phyloP scores from a whole-genome alignment of 2,113 vertebrate species.

The Gavialis gangeticus region DNA sequence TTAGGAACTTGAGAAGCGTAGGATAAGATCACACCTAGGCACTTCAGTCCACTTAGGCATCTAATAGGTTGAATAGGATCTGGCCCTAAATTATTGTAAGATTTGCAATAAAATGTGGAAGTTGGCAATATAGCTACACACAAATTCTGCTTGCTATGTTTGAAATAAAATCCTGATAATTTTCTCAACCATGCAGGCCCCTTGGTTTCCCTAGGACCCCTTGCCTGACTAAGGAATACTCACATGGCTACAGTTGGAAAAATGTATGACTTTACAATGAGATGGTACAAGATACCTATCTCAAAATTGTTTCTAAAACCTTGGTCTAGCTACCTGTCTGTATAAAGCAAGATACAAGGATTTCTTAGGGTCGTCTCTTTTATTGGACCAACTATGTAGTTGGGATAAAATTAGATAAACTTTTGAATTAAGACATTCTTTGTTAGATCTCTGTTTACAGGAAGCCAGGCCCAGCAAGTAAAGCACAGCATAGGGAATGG shows the following conservation, averaged over 20 bases:
- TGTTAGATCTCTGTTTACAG: background rate
- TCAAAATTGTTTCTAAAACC: background rate
- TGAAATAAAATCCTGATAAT: background rate
- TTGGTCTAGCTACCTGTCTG: too few species aligned
- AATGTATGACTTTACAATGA: background rate
- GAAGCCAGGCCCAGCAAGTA: too few species aligned
- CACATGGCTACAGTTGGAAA: background rate
- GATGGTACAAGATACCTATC: background rate
- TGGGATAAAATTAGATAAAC: background rate
- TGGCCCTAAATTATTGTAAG: background rate
- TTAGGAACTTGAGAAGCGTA: background rate
- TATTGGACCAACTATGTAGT: background rate
- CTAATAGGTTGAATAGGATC: background rate
- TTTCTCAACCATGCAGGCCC: background rate
- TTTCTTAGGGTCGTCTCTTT: background rate
- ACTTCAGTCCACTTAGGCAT: background rate
- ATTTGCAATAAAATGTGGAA: background rate
- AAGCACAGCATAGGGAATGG: too few species aligned
- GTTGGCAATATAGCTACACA: background rate
- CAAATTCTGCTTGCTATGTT: background rate
- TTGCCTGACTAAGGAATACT: background rate
- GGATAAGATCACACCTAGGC: background rate
- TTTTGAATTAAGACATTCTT: background rate
- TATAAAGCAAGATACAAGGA: background rate
- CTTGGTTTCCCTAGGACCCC: background rate